Conservation (phyloP, 2,113 vertebrate species). For the Podarcis muralis region DNA sequence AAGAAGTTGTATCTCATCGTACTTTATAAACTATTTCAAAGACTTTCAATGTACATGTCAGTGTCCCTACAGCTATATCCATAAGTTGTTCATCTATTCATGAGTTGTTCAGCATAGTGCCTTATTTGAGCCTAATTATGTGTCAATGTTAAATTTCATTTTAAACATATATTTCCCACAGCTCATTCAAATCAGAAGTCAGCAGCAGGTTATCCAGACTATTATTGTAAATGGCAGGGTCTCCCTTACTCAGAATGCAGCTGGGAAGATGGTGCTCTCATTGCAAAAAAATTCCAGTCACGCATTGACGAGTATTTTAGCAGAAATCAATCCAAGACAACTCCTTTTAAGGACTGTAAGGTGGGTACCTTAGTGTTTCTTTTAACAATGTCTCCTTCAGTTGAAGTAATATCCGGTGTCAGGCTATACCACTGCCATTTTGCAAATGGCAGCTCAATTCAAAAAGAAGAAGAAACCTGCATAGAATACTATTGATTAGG, state of each 20-base stretch:
- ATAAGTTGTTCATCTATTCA: background rate
- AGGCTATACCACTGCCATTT: background rate
- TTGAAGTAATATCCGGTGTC: background rate
- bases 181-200: conserved; percentile 99
- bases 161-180: conserved; percentile 62
- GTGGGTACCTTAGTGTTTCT: conserved; percentile 70
- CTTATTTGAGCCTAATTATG: background rate
- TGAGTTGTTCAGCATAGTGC: background rate
- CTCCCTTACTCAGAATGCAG: conserved; percentile 96
- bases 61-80: background rate
- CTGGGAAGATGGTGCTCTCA: conserved; percentile 97
- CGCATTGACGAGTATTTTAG: conserved; percentile 93
- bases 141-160: background rate
- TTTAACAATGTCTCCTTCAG: background rate
- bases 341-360: conserved; percentile 96
- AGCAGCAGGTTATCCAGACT: conserved; percentile 95
- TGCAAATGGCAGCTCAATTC: background rate
- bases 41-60: background rate
- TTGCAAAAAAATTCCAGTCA: conserved; percentile 92
- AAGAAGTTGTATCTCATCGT: background rate
- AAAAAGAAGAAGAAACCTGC: too few relatives aligned
- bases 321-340: conserved; percentile 94
- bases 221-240: conserved; percentile 99
- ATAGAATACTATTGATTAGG: background rate
- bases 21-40: background rate